These are phyloP conservation scores for Neolamprologus falcicula DNA, from an alignment of 2,113 vertebrate species.

Conservation along the genomic window DNA sequence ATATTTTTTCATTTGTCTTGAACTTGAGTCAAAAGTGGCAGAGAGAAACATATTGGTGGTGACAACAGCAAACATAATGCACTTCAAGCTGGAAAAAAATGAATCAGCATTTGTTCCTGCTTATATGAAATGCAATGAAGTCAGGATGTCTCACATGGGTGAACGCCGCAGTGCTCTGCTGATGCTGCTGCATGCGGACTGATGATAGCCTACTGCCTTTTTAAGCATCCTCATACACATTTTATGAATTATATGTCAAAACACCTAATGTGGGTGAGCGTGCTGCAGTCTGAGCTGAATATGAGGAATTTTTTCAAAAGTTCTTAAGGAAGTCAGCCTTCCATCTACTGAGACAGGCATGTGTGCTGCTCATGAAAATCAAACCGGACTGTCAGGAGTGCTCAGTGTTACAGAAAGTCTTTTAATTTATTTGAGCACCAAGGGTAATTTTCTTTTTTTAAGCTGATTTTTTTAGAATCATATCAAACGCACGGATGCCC, in stretches of 20 bases:
- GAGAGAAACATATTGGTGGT: not conserved
- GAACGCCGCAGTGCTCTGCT: not conserved
- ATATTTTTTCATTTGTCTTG: not conserved
- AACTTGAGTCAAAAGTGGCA: not conserved
- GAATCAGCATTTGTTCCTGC: conserved; percentile 7
- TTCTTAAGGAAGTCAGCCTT: not conserved
- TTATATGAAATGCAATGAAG: conserved; percentile 8
- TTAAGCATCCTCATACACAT: not conserved
- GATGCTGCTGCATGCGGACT: not conserved
- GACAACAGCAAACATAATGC: not conserved
- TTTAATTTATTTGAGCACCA: not conserved
- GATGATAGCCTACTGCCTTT: not conserved
- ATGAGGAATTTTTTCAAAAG: not conserved
- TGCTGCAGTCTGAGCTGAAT: not conserved
- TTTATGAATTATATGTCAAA: conserved; percentile 24
- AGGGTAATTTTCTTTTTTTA: not conserved
- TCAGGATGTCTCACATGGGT: conserved; percentile 12
- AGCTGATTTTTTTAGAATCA: not conserved
- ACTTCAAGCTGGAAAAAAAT: not conserved
- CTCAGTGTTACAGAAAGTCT: not conserved
- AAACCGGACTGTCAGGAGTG: not conserved
- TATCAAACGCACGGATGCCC: not conserved
- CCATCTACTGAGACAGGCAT: not conserved
- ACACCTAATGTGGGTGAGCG: not conserved
- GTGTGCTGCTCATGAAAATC: not conserved